Base-by-base conservation (phyloP, 2,888 invertebrate genomes). In the Tillus elongatus region DNA sequence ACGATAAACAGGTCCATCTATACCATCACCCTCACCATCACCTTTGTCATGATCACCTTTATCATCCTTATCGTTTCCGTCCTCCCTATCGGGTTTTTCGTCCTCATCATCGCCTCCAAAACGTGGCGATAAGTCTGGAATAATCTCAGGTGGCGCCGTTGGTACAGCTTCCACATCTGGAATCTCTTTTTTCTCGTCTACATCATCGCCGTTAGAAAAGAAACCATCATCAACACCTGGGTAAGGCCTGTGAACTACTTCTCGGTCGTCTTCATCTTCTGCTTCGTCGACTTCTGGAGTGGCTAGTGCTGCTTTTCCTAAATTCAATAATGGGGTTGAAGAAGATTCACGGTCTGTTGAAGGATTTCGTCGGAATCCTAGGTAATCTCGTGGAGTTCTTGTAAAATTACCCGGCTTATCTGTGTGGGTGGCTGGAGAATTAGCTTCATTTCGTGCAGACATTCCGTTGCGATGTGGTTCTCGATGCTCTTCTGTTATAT, bases 191-290 rank as follows among this genome's bases (percentile, higher is more conserved):
- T 6, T n/a, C 6, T 19, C 24, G 24, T 6, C 47, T 3, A 57
- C 46, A 9, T 62, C 60, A 26, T 36, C 29, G 36, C 41, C 40
- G 26, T 45, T 48, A 13, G 56, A 43, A 9, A 75, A 64, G 4
- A 82, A 68, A 0, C 79, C 79, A 53, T 81, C 81, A 43, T 82
- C 81, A 30, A 80, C 72, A 15, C 79, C 79, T 12, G 71, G 70
- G 48, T 66, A 66, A 1, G 68, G 66, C 3, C 59, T 60, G 14
- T 65, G 61, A 32, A 58, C 58, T 6, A 66, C 61, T 31, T 55
- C 66, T 44, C 54, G 51, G 9, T 49, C 47, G 11, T 57, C 57
- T 6, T 69, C 69, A 39, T 75, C 75, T 38, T 77, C 77, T 3
- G 73, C 69, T 37, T 78, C 77, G 37, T 78, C 77, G 28, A 71